Conservation (phyloP, 2,888 invertebrate species). For the Chironomus riparius region DNA sequence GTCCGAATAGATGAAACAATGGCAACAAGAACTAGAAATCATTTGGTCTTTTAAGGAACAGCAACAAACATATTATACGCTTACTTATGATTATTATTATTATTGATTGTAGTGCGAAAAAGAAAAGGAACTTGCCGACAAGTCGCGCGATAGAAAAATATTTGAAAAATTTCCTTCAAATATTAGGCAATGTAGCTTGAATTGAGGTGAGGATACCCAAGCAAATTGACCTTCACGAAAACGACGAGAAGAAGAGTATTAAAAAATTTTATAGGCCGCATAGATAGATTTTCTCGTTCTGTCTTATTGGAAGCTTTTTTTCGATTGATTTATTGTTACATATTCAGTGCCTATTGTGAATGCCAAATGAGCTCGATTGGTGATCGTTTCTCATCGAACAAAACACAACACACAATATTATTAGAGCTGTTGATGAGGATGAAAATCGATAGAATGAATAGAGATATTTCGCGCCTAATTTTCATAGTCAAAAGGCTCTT, state of each 20-base stretch:
- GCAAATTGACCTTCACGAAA: slow-evolving; percentile 15
- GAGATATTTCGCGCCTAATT: slow-evolving; percentile 23
- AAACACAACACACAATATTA: not conserved
- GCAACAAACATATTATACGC: too few relatives aligned
- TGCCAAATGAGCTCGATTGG: slow-evolving; percentile 22
- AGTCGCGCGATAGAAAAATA: not conserved
- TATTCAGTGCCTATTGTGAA: slow-evolving; percentile 20
- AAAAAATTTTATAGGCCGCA: slow-evolving; percentile 15
- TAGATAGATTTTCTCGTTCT: too few relatives aligned
- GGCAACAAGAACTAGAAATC: too few relatives aligned
- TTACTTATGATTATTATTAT: not conserved
- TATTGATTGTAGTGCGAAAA: not conserved
- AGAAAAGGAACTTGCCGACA: not conserved
- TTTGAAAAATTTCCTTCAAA: not conserved
- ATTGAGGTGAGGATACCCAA: not conserved
- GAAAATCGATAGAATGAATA: not conserved
- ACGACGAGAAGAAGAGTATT: not conserved
- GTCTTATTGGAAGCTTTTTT: not conserved
- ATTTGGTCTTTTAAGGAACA: too few relatives aligned
- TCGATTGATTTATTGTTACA: slow-evolving; percentile 26
- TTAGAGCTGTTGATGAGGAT: not conserved
- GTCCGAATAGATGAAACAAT: too few relatives aligned
- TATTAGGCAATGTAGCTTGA: too few relatives aligned
- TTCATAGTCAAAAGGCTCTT: not conserved
- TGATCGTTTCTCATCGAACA: not conserved